Evolutionary conservation across 37 sponge, comb jelly and placozoan species (phyloP), one percentile per base, ranked within the genome.

Genomic region (Mnemiopsis leidyi): DNA sequence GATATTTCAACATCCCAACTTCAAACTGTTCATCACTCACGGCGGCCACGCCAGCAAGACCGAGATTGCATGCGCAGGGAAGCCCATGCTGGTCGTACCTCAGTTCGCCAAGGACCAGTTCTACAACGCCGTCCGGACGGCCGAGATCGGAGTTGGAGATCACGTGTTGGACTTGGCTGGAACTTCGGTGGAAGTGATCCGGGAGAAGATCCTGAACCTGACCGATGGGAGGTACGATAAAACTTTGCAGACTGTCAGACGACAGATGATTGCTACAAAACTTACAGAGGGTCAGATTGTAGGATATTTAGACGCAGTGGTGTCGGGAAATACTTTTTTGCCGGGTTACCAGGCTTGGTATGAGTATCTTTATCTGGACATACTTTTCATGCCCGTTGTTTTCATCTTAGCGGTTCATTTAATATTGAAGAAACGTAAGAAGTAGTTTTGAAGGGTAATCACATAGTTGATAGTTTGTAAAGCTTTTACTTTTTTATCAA

Each of bases 41-140:
- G 90, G 90, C 0, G 90, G 90, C 23, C 40, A 40, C 61, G 39
- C 61, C 61, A 85, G 90, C 30, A 85, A 85, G 26, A 25, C 24
- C 3, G 90, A 85, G 25, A 40, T 37, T 26, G 40, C 61, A 24
- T 85, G 90, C 29, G 90, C 90, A n/a, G 90, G 90, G 61, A 40
- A 40, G 35, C 90, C 90, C 61, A 85, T 85, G 90, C 24, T 85
- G 40, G 61, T 85, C 3, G 90, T 85, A 0, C 90, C 90, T 9
- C 90, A 85, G 90, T 85, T 85, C 23, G 90, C 90, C 0, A 40
- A 38, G 61, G 90, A 85, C 30, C 90, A 85, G 90, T 85, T 85
- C 48, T 40, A 40, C 61, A 40, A 38, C n/a, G 90, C 90, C 25
- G 3, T 1, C 29, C 13, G 36, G 3, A 23, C 40, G n/a, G 26